phyloP scores from a whole-genome alignment of 1,140 invertebrate species.

The Diachasma alloeum region DNA sequence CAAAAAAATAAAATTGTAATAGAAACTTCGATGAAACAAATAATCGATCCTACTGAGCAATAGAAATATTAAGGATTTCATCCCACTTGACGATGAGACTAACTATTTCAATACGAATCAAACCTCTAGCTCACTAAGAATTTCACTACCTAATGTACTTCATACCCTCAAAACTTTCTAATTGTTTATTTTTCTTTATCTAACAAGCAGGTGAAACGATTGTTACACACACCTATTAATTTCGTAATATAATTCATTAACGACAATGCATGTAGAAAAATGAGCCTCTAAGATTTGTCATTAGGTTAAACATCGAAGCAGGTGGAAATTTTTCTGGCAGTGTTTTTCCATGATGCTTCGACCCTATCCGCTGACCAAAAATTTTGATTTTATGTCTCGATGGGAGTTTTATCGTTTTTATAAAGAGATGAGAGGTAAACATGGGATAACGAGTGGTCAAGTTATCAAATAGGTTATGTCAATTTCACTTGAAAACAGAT shows the following conservation, averaged over 20 bases:
- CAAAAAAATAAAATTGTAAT: too few relatives aligned
- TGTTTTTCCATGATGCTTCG: conserved; percentile 61
- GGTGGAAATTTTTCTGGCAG: conserved; percentile 60
- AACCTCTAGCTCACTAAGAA: background rate
- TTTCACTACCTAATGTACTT: conserved; percentile 2
- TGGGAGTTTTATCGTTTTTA: background rate
- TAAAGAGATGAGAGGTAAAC: background rate
- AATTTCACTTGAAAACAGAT: background rate
- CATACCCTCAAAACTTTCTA: background rate
- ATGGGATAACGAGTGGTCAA: background rate
- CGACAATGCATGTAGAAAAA: conserved; percentile 65
- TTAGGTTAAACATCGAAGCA: conserved; percentile 61
- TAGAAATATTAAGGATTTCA: background rate
- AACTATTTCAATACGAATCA: background rate
- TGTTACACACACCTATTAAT: conserved; percentile 31
- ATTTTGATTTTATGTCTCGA: conserved; percentile 54
- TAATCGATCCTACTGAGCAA: too few relatives aligned
- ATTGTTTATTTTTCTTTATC: background rate
- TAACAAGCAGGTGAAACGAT: conserved; percentile 33
- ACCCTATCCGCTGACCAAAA: conserved; percentile 55
- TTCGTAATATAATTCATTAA: conserved; percentile 37
- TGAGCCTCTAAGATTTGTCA: conserved; percentile 57
- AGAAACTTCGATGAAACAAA: too few relatives aligned
- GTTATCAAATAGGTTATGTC: too few relatives aligned
- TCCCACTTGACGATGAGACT: background rate